Evolutionary conservation across 2,888 invertebrate genomes (phyloP).

Genomic region (Lasioglossum malachurum): DNA sequence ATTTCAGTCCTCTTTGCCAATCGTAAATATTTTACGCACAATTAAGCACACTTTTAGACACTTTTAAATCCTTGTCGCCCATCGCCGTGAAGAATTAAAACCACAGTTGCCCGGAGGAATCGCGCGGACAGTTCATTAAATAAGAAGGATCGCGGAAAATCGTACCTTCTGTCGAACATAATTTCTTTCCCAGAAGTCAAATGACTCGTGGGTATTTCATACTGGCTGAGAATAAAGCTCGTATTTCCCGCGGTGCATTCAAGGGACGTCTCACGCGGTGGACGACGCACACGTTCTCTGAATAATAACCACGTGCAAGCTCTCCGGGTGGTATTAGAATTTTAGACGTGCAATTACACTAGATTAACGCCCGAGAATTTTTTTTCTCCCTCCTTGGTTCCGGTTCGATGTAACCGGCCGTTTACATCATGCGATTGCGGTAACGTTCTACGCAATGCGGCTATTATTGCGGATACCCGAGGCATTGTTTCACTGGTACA

Average conservation of each 20-base stretch:
- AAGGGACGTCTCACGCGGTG: not conserved
- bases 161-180: not conserved
- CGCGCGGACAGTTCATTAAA: not conserved
- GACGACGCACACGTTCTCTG: conserved; percentile 11
- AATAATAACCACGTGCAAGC: conserved; percentile 1
- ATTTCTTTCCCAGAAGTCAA: not conserved
- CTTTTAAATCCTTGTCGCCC: not conserved
- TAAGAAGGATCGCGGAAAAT: not conserved
- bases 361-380: not conserved
- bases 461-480: conserved; percentile 51
- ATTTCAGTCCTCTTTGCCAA: not conserved
- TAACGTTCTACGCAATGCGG: conserved; percentile 64
- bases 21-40: not conserved
- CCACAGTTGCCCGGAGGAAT: not conserved
- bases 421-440: conserved; percentile 55
- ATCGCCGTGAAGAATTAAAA: not conserved
- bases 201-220: not conserved
- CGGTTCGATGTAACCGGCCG: conserved; percentile 7
- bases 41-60: not conserved
- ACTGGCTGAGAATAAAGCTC: not conserved
- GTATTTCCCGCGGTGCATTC: not conserved
- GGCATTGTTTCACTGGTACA: conserved; percentile 4
- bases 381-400: not conserved
- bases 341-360: conserved; percentile 1
- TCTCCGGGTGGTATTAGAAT: conserved; percentile 12